Conservation (phyloP, 2,888 invertebrate species). For the Elegia similella region DNA sequence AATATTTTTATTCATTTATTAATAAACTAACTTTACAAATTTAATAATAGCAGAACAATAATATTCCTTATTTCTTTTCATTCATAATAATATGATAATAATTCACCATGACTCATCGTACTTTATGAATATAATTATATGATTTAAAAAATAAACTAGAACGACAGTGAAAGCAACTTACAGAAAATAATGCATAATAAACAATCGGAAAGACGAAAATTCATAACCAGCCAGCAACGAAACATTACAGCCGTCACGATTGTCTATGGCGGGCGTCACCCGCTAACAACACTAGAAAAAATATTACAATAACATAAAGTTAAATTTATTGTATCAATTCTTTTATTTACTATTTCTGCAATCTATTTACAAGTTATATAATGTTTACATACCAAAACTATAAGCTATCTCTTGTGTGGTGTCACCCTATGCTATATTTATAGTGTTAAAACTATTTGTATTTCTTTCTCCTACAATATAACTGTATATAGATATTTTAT, state of each 20-base stretch:
- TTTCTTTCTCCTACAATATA: slow-evolving; percentile 69
- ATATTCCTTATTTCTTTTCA: slow-evolving; percentile 82
- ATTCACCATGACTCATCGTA: slow-evolving; percentile 76
- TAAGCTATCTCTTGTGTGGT: slow-evolving; percentile 72
- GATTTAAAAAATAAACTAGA: slow-evolving; percentile 79
- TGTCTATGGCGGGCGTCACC: slow-evolving; percentile 38
- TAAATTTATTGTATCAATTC: slow-evolving; percentile 78
- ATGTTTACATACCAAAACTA: slow-evolving; percentile 79
- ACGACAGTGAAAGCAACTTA: slow-evolving; percentile 81
- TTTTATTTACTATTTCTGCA: slow-evolving; percentile 72
- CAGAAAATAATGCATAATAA: slow-evolving; percentile 78
- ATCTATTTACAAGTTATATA: slow-evolving; percentile 76
- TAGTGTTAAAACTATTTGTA: slow-evolving; percentile 79
- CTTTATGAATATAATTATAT: slow-evolving; percentile 80
- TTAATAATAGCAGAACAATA: slow-evolving; percentile 83
- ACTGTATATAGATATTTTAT: slow-evolving; percentile 72
- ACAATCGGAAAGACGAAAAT: slow-evolving; percentile 54
- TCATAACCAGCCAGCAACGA: slow-evolving; percentile 65
- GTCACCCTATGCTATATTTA: slow-evolving; percentile 78
- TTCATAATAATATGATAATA: slow-evolving; percentile 79
- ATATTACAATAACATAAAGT: slow-evolving; percentile 75
- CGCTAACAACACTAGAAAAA: slow-evolving; percentile 50
- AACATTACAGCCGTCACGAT: slow-evolving; percentile 50
- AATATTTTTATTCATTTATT: slow-evolving; percentile 79
- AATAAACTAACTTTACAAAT: slow-evolving; percentile 83